Evolutionary conservation across 2,888 invertebrate genomes (phyloP), one percentile per base, ranked within the genome.

Genomic region (Drosophila anceps): DNA sequence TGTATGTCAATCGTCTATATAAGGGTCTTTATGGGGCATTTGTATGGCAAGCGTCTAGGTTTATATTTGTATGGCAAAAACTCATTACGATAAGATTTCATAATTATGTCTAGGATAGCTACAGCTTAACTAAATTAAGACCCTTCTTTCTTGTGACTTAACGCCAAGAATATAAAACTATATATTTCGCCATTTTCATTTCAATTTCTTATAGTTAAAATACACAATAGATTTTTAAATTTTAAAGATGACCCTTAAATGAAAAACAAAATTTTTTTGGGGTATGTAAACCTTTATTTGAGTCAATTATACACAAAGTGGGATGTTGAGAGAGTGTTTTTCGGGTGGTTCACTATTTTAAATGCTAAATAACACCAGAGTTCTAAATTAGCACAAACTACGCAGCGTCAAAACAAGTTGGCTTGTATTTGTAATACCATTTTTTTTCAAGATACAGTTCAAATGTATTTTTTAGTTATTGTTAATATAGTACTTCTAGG

Each of bases 331-430:
- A 58, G 33, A 58, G 50, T 69, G 24, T 69, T 18, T 80, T 44
- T 80, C 62, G 76, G 87, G 82, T 79, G 84, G 84, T 84, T 67
- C 72, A 73, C 81, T 84, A 79, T 72, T 76, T 81, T 76, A 86
- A 87, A 84, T 88, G 84, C 89, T 84, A 89, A 79, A 73, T 79
- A 88, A 85, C 75, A 69, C 78, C 84, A 67, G 72, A 67, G 72
- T 69, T 76, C 76, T 73, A 81, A 83, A 71, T 72, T 69, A 71
- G 82, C 76, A 81, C 69, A 76, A 81, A 73, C 84, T 86, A 84
- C 76, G 62, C 66, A 73, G 73, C 69, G 60, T 73, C 43, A 58
- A 82, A 68, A 78, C 57, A 82, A 66, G 39, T 70, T 66, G 62
- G 64, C 44, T 69, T 66, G 69, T 70, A 78, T 86, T 85, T 77